Percentiles rank a stretch among this genome's conserved stretches.
These are phyloP conservation scores for Anagyrus pseudococci DNA, from an alignment of 2,888 invertebrate genomes.

Conservation along the genomic window DNA sequence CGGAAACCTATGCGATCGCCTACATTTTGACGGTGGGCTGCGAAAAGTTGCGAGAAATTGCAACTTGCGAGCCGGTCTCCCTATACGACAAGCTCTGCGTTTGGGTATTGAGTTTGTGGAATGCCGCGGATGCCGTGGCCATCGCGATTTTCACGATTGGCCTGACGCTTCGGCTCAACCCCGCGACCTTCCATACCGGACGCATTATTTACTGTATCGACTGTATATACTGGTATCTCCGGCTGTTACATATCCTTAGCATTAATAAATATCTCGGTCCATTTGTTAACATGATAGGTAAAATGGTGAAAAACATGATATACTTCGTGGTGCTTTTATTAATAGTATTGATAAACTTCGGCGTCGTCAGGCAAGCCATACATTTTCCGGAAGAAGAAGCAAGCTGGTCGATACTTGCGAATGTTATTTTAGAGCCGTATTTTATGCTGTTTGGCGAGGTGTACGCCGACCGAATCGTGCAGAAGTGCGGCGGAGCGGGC, in stretches of 20 bases:
- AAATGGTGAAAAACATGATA: conserved; percentile 99
- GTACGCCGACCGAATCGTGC: conserved; percentile 95
- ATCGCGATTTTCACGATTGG: conserved; percentile 89
- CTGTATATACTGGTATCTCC: conserved; percentile 93
- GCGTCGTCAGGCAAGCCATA: conserved; percentile 94
- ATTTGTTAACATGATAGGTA: conserved; percentile 98
- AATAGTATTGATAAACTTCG: conserved; percentile 96
- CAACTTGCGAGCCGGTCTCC: conserved; percentile 86
- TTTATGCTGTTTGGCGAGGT: conserved; percentile 99
- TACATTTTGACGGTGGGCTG: conserved; percentile 89
- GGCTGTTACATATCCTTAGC: conserved; percentile 93
- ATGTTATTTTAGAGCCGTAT: conserved; percentile 95
- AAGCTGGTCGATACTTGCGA: conserved; percentile 86
- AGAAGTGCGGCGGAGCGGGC: conserved; percentile 78
- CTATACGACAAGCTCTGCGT: conserved; percentile 91
- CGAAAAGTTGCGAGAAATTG: conserved; percentile 92
- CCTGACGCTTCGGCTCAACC: conserved; percentile 76
- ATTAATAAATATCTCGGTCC: conserved; percentile 98
- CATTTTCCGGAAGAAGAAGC: conserved; percentile 88
- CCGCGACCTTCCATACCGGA: conserved; percentile 80
- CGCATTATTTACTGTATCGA: conserved; percentile 92
- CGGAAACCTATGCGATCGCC: conserved; percentile 89
- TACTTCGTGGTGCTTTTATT: conserved; percentile 95
- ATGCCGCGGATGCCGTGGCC: conserved; percentile 90
- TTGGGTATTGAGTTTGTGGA: conserved; percentile 96